phyloP scores from a whole-genome alignment of 2,113 vertebrate species.

The Acrocephalus arundinaceus region DNA sequence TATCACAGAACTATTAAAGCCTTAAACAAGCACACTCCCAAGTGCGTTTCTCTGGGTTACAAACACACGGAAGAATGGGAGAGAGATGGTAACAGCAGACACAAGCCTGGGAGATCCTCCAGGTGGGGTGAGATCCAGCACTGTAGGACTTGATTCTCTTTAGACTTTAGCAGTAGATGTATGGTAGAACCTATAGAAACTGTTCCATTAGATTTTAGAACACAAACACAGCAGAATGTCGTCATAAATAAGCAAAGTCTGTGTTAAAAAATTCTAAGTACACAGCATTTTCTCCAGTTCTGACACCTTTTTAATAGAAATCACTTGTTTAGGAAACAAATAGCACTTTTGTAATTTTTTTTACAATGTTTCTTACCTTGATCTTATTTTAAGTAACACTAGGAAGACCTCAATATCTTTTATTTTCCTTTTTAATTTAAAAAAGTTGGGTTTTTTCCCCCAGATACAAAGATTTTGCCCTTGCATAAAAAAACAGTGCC shows the following conservation, averaged over 20 bases:
- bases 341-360: slow-evolving; percentile 82
- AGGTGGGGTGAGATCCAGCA: slow-evolving; percentile 1
- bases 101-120: slow-evolving; percentile 9
- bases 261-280: slow-evolving; percentile 83
- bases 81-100: neutral
- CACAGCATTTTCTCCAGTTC: slow-evolving; percentile 89
- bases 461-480: slow-evolving; percentile 84
- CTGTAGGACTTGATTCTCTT: neutral
- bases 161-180: slow-evolving; percentile 18
- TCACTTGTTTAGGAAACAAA: slow-evolving; percentile 94
- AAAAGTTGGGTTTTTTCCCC: slow-evolving; percentile 76
- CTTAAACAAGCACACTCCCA: neutral
- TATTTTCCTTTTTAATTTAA: slow-evolving; percentile 83
- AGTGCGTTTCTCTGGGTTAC: neutral
- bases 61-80: neutral
- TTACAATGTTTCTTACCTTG: slow-evolving; percentile 89
- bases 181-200: slow-evolving; percentile 32
- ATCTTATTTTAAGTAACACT: slow-evolving; percentile 87
- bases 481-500: slow-evolving; percentile 90
- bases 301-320: slow-evolving; percentile 93
- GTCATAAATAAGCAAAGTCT: slow-evolving; percentile 75
- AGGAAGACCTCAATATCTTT: slow-evolving; percentile 87
- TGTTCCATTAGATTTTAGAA: slow-evolving; percentile 70
- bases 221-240: slow-evolving; percentile 74
- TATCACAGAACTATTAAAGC: neutral